phyloP scores from a whole-genome alignment of 2,113 vertebrate genomes.

The Centropus unirufus region DNA sequence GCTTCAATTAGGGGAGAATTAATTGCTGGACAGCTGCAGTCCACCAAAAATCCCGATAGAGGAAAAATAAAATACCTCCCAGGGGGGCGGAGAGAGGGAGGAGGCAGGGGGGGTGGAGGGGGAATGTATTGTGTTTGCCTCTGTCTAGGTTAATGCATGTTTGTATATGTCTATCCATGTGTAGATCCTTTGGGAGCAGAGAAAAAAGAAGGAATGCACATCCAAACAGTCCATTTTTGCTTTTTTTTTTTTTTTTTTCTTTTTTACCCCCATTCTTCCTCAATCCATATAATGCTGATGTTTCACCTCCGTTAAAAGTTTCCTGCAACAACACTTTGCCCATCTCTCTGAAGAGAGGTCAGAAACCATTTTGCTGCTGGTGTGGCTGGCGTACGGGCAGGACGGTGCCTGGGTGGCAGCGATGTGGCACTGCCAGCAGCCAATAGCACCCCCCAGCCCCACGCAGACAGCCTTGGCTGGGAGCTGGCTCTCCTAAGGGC shows the following conservation, averaged over 20 bases:
- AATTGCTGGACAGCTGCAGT: constrained; percentile 43
- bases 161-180: background rate
- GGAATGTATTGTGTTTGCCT: background rate
- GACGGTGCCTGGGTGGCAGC: background rate
- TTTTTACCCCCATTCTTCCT: background rate
- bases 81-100: background rate
- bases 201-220: background rate
- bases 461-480: background rate
- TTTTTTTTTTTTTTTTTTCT: background rate
- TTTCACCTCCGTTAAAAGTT: constrained; percentile 58
- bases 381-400: background rate
- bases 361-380: background rate
- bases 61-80: background rate
- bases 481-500: background rate
- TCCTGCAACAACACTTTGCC: background rate
- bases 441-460: background rate
- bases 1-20: constrained; percentile 12
- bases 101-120: background rate
- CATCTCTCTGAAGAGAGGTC: background rate
- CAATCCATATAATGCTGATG: background rate
- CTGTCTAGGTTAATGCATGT: background rate
- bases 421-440: constrained; percentile 12
- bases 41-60: background rate
- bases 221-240: background rate
- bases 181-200: background rate